Percentiles rank a stretch among this genome's conserved stretches.
Evolutionary conservation across 2,113 vertebrate species (phyloP).

Genomic region (Rhabdomys dilectus): DNA sequence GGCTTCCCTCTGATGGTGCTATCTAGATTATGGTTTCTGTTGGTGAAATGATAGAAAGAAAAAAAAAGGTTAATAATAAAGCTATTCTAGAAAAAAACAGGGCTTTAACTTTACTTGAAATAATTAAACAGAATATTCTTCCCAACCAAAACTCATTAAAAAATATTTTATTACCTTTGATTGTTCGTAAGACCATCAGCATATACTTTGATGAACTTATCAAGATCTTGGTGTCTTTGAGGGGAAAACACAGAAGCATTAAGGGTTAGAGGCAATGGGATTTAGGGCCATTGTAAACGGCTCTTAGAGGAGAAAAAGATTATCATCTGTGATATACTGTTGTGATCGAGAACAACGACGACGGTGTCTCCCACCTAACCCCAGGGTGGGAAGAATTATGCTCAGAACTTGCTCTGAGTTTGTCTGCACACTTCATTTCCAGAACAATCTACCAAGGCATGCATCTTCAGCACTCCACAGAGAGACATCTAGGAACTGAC

Average conservation of each 20-base stretch:
- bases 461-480: neutral
- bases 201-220: constrained; percentile 73
- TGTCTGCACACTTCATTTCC: neutral
- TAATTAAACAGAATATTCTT: constrained; percentile 50
- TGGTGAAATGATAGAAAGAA: constrained; percentile 44
- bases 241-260: constrained; percentile 45
- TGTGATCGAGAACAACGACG: neutral
- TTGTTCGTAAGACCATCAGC: constrained; percentile 64
- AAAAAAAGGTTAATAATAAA: neutral
- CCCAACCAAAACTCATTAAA: constrained; percentile 27
- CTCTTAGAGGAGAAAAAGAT: neutral
- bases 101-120: constrained; percentile 2
- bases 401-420: neutral
- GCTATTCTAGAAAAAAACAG: neutral
- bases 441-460: neutral
- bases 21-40: constrained; percentile 65
- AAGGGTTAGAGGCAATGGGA: constrained; percentile 25
- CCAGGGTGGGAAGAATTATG: neutral
- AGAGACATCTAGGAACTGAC: neutral
- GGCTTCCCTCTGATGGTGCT: constrained; percentile 64
- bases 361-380: constrained; percentile 1
- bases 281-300: neutral
- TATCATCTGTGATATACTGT: neutral
- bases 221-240: constrained; percentile 74
- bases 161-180: constrained; percentile 69